phyloP scores from a whole-genome alignment of 2,888 invertebrate species.

The Chloroclystis v-ata region DNA sequence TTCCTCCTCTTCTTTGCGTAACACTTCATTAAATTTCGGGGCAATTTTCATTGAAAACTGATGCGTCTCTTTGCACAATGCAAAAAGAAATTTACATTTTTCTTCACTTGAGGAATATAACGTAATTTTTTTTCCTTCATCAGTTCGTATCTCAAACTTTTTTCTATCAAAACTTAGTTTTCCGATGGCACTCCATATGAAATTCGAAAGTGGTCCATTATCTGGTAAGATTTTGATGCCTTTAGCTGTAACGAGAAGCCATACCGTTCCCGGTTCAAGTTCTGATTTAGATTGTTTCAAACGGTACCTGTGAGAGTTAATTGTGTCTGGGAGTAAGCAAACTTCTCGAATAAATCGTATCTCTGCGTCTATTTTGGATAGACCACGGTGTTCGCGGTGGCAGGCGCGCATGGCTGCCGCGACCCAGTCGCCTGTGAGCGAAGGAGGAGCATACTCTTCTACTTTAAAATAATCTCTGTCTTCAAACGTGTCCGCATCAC shows the following conservation, averaged over 20 bases:
- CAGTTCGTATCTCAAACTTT: constrained; percentile 96
- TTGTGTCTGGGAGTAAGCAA: constrained; percentile 87
- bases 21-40: constrained; percentile 88
- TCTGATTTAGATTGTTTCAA: constrained; percentile 87
- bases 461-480: constrained; percentile 83
- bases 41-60: constrained; percentile 96
- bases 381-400: constrained; percentile 88
- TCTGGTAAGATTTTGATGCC: constrained; percentile 93
- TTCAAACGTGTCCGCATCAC: constrained; percentile 80
- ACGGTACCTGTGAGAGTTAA: constrained; percentile 93
- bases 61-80: constrained; percentile 94
- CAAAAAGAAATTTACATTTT: constrained; percentile 93
- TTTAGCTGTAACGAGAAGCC: constrained; percentile 94
- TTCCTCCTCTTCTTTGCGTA: constrained; percentile 88
- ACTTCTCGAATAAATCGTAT: constrained; percentile 93
- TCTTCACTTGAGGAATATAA: constrained; percentile 95
- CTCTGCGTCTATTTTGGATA: constrained; percentile 89
- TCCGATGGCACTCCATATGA: constrained; percentile 97
- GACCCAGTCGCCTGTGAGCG: constrained; percentile 79
- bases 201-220: constrained; percentile 83
- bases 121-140: constrained; percentile 91
- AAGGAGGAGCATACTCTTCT: constrained; percentile 89
- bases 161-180: constrained; percentile 97
- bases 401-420: constrained; percentile 82
- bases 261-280: constrained; percentile 86